Conservation (phyloP, 2,797 vertebrate species). For the Sebastes cheni region DNA sequence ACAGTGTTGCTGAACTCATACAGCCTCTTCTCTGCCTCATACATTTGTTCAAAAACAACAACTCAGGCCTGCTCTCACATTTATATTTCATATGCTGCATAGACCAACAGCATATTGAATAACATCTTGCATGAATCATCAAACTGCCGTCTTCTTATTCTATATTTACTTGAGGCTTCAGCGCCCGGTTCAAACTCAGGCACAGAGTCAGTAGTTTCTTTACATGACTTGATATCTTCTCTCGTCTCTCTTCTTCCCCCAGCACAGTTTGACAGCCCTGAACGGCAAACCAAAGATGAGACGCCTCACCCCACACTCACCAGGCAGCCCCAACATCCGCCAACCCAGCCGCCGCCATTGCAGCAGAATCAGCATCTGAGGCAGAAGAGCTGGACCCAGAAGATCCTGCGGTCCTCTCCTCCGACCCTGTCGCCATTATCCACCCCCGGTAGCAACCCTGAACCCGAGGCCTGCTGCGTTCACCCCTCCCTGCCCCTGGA, state of each 20-base stretch:
- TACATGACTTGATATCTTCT: conserved; percentile 22
- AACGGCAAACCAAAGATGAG: conserved; percentile 85
- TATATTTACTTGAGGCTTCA: conserved; percentile 41
- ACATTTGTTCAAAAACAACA: conserved; percentile 29
- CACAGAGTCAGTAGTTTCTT: conserved; percentile 6
- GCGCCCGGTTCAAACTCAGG: conserved; percentile 33
- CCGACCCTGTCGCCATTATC: conserved; percentile 39
- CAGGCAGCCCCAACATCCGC: conserved; percentile 62
- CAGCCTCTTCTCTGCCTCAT: not conserved
- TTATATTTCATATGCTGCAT: conserved; percentile 58
- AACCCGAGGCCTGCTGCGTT: conserved; percentile 78
- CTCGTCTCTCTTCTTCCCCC: conserved; percentile 8
- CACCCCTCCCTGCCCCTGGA: conserved; percentile 90
- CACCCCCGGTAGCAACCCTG: conserved; percentile 50
- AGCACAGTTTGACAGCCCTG: conserved; percentile 92
- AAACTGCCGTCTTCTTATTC: conserved; percentile 48
- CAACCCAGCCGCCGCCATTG: conserved; percentile 12
- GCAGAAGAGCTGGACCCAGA: conserved; percentile 93
- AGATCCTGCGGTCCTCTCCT: conserved; percentile 84
- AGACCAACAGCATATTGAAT: conserved; percentile 51
- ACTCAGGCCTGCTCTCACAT: conserved; percentile 41
- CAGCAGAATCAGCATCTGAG: conserved; percentile 71
- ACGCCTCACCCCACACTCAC: conserved; percentile 58
- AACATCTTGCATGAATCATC: conserved; percentile 58
- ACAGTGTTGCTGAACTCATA: not conserved